Conservation (phyloP, 2,888 invertebrate genomes). For the Polylopha cassiicola region DNA sequence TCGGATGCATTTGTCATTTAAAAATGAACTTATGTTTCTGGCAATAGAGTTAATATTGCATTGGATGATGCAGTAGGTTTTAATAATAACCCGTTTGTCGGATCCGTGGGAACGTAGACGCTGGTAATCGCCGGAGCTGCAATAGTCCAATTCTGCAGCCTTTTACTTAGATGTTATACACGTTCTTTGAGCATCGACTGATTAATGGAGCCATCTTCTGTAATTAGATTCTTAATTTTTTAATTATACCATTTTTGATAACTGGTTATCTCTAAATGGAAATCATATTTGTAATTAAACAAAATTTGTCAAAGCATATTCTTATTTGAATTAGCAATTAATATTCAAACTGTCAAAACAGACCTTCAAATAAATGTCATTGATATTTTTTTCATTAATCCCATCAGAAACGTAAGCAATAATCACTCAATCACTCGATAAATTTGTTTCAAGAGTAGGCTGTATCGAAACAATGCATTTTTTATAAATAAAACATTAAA, state of each 20-base stretch:
- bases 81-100: conserved; percentile 76
- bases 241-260: no score
- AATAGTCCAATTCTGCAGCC: conserved; percentile 77
- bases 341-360: no score
- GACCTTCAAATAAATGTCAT: no score
- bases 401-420: conserved; percentile 8
- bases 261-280: no score
- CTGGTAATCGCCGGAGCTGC: conserved; percentile 70
- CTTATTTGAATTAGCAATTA: no score
- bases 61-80: conserved; percentile 54
- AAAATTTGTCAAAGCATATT: no score
- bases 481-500: conserved; percentile 15
- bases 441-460: conserved; percentile 10
- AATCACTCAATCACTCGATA: conserved; percentile 10
- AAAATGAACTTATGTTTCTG: conserved; percentile 38
- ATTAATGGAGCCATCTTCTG: no score
- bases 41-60: conserved; percentile 40
- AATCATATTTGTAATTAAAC: no score
- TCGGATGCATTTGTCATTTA: conserved; percentile 33
- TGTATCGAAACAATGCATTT: conserved; percentile 5
- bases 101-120: conserved; percentile 75
- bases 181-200: conserved; percentile 48
- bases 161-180: conserved; percentile 72
- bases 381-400: no score
- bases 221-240: no score